Evolutionary conservation across 2,888 invertebrate species (phyloP).

Genomic region (Leptopilina myrica): DNA sequence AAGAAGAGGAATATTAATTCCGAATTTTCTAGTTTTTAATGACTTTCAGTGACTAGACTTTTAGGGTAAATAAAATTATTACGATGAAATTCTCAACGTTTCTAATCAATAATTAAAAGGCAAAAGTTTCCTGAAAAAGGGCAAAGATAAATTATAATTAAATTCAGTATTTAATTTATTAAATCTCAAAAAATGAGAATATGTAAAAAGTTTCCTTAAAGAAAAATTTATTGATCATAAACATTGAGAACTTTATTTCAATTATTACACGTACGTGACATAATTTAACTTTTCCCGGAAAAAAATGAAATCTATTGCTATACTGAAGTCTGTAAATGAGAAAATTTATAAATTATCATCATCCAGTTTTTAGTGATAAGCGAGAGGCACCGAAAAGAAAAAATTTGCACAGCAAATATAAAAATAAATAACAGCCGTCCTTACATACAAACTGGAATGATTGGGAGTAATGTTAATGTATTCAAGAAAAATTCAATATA

Average conservation of each 20-base stretch:
- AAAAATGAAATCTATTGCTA: background rate
- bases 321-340: background rate
- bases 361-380: conserved; percentile 18
- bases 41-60: background rate
- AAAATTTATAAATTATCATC: conserved; percentile 17
- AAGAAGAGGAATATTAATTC: background rate
- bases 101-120: too few relatives aligned
- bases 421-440: conserved; percentile 20
- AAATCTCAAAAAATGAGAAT: too few relatives aligned
- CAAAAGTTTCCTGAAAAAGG: too few relatives aligned
- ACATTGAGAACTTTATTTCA: too few relatives aligned
- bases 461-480: conserved; percentile 6
- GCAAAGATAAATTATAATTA: too few relatives aligned
- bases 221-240: too few relatives aligned
- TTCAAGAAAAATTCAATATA: conserved; percentile 24
- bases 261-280: background rate
- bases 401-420: conserved; percentile 1
- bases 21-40: background rate
- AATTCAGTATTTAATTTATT: too few relatives aligned
- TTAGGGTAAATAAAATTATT: background rate
- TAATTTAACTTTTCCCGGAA: conserved; percentile 3
- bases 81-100: too few relatives aligned
- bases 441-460: conserved; percentile 29
- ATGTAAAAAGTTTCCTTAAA: too few relatives aligned
- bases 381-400: background rate